Percentiles rank a stretch among this genome's conserved stretches.
These are phyloP conservation scores for Microctenopoma stevenorrisi DNA, from an alignment of 2,797 vertebrate species.

Conservation along the genomic window DNA sequence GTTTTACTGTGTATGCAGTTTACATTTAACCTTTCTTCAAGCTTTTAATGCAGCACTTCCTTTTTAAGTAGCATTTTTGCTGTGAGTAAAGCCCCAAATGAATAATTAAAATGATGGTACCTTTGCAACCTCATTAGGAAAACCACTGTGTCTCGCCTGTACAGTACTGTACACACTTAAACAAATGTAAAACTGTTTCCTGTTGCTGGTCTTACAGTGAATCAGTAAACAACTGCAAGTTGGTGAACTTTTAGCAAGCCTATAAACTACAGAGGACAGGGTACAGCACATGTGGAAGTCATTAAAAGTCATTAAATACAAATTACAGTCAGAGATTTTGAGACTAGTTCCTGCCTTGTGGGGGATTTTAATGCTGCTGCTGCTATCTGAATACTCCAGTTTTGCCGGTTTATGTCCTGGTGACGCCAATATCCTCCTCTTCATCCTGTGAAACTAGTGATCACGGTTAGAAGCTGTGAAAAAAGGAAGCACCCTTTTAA, in stretches of 20 bases:
- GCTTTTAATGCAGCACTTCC: slow-evolving; percentile 5
- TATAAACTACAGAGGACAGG: background rate
- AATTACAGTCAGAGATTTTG: slow-evolving; percentile 18
- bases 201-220: background rate
- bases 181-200: background rate
- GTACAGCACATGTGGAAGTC: background rate
- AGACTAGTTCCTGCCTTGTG: background rate
- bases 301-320: slow-evolving; percentile 9
- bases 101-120: slow-evolving; percentile 55
- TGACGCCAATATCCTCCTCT: slow-evolving; percentile 24
- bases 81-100: slow-evolving; percentile 22
- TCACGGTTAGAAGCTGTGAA: slow-evolving; percentile 5
- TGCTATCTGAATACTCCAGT: slow-evolving; percentile 24
- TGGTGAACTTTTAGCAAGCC: background rate
- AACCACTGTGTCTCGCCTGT: slow-evolving; percentile 18
- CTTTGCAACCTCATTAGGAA: slow-evolving; percentile 54
- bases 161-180: background rate
- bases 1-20: background rate
- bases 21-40: slow-evolving; percentile 7
- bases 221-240: background rate
- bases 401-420: slow-evolving; percentile 9
- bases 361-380: slow-evolving; percentile 3
- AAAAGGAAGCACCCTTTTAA: slow-evolving; percentile 7
- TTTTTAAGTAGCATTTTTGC: slow-evolving; percentile 17
- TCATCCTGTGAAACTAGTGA: slow-evolving; percentile 8